Evolutionary conservation across 2,888 invertebrate genomes (phyloP), one percentile per base, ranked within the genome.

Genomic region (Chironomus tentans): DNA sequence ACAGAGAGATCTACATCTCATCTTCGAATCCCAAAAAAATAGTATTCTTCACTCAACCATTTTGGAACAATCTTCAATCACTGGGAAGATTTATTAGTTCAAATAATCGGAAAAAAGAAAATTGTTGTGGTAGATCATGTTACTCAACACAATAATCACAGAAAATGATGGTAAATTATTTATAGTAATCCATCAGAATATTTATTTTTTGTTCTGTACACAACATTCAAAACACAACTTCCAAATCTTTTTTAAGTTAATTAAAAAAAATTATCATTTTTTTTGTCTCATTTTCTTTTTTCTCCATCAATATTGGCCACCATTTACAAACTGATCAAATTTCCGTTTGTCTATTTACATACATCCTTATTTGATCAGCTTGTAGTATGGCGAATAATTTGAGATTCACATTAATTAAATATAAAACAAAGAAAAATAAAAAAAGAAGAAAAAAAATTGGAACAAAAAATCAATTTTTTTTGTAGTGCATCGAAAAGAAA

Each of bases 211-310:
- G n/a, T 56, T 56, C 56, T 15, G 7, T n/a, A 56, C 56, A 71
- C 71, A 71, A 71, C 71, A 71, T 47, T n/a, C 56, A 71, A 71
- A 71, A 71, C 71, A 71, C 56, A 71, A 71, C 50, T 65, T 21
- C 22, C 6, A 13, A 18, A 12, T 15, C 15, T 62, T 62, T 15
- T 21, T 13, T 22, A 18, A 21, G n/a, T 65, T 22, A 65, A 21
- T 13, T 65, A n/a, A 56, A 56, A 50, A 56, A 56, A 10, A 56
- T 56, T 56, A n/a, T 56, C 56, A 56, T 56, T n/a, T n/a, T n/a
- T n/a, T n/a, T n/a, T n/a, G n/a, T n/a, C n/a, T n/a, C n/a, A n/a
- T n/a, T 56, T 56, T 56, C 38, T 38, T 38, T 38, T 38, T 38
- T 38, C 38, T 38, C 38, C 38, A 38, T 38, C 38, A 38, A 38